These are phyloP conservation scores for Rhamphomyia laevipes DNA, from an alignment of 2,888 invertebrate genomes.

Conservation along the genomic window DNA sequence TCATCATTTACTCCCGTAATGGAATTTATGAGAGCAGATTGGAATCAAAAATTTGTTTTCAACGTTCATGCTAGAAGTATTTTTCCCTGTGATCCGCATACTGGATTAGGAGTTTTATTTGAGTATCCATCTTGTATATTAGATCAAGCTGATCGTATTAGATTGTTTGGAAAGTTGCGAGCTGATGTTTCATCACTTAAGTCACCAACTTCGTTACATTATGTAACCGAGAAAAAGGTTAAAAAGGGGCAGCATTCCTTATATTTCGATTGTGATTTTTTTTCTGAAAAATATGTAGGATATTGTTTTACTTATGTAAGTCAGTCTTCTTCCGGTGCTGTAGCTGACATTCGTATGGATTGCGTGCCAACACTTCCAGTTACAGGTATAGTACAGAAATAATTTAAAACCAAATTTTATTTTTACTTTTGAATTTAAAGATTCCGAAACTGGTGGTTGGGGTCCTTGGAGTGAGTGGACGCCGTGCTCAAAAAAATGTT, in stretches of 20 bases:
- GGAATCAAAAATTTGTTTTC: slow-evolving; percentile 75
- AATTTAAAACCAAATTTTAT: background rate
- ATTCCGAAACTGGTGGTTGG: slow-evolving; percentile 68
- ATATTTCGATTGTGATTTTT: slow-evolving; percentile 67
- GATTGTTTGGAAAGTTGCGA: slow-evolving; percentile 62
- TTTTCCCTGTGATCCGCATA: slow-evolving; percentile 65
- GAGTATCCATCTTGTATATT: slow-evolving; percentile 76
- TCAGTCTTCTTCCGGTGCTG: slow-evolving; percentile 72
- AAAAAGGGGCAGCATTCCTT: slow-evolving; percentile 63
- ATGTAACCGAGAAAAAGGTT: slow-evolving; percentile 54
- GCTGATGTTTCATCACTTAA: slow-evolving; percentile 56
- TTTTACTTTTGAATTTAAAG: slow-evolving; percentile 41
- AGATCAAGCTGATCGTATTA: slow-evolving; percentile 62
- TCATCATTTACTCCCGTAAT: slow-evolving; percentile 44
- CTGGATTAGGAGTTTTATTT: slow-evolving; percentile 65
- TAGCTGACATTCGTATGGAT: slow-evolving; percentile 72
- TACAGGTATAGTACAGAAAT: slow-evolving; percentile 46
- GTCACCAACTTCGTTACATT: slow-evolving; percentile 49
- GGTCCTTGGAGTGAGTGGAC: slow-evolving; percentile 78
- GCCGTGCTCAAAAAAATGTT: slow-evolving; percentile 63
- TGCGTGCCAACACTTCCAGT: slow-evolving; percentile 74
- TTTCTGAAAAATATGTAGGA: slow-evolving; percentile 71
- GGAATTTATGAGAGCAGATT: slow-evolving; percentile 46
- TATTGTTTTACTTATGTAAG: slow-evolving; percentile 84
- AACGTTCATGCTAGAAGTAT: slow-evolving; percentile 75